These are phyloP conservation scores for Bursaphelenchus mucronatus DNA, from an alignment of 1,140 invertebrate genomes.

Conservation along the genomic window DNA sequence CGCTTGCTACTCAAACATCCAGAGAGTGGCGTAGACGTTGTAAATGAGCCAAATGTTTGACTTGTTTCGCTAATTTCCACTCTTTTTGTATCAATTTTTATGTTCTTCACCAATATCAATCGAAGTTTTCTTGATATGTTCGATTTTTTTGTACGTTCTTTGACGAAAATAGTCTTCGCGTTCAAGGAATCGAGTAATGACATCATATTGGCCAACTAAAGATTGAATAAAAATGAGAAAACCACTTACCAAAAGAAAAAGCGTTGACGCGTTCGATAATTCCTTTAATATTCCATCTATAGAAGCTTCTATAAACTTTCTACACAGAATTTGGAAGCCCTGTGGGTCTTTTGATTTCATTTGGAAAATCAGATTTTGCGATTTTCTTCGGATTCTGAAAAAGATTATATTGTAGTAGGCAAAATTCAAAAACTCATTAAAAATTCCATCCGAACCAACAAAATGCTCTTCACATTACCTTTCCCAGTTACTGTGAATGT, in stretches of 20 bases:
- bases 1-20: neutral
- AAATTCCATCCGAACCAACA: too few species aligned
- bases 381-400: too few species aligned
- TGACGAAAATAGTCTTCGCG: neutral
- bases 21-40: neutral
- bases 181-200: neutral
- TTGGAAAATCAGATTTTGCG: too few species aligned
- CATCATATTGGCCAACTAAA: neutral
- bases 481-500: too few species aligned
- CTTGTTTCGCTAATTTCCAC: neutral
- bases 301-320: too few species aligned
- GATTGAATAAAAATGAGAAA: neutral
- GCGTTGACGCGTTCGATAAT: neutral
- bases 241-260: neutral
- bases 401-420: too few species aligned
- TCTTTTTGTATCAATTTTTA: conserved; percentile 11
- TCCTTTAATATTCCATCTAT: neutral
- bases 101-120: neutral
- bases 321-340: too few species aligned
- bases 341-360: too few species aligned
- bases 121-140: conserved; percentile 4
- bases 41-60: neutral
- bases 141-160: neutral
- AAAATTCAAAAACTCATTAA: too few species aligned
- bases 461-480: too few species aligned